These are phyloP conservation scores for Ascidia mentula DNA, from an alignment of 23 tunicate species.

Conservation along the genomic window DNA sequence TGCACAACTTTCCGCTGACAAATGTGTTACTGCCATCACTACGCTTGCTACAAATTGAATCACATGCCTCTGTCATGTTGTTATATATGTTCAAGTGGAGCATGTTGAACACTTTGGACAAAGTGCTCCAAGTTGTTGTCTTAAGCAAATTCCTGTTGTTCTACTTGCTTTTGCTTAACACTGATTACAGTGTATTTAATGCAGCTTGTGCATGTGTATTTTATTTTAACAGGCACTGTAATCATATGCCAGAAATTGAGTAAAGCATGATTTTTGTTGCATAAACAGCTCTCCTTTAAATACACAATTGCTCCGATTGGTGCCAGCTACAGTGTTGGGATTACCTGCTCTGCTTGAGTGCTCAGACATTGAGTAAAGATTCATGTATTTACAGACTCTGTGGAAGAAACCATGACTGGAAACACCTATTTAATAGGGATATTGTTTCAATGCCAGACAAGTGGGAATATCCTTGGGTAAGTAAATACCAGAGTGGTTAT, in stretches of 20 bases:
- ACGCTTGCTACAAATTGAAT: neutral
- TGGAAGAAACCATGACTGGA: constrained; percentile 87
- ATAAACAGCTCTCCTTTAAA: neutral
- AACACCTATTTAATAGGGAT: constrained; percentile 81
- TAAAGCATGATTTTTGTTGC: neutral
- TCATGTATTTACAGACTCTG: constrained; percentile 44
- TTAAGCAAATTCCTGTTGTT: neutral
- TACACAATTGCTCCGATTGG: neutral
- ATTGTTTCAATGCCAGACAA: constrained; percentile 93
- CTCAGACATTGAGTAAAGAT: neutral
- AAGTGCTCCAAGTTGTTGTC: neutral
- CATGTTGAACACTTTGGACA: neutral
- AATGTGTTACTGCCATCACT: neutral
- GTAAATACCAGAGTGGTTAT: neutral
- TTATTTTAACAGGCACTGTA: neutral
- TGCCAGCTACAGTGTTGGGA: neutral
- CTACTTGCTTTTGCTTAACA: neutral
- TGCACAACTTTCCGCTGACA: constrained; percentile 8
- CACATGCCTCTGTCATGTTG: neutral
- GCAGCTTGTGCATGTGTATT: neutral
- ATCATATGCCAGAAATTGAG: neutral
- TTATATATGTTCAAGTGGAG: neutral
- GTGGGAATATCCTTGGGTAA: constrained; percentile 98
- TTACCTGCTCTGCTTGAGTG: neutral
- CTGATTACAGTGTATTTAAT: neutral